Conservation (phyloP, 2,113 vertebrate genomes). For the Epinephelus cyanopodus region DNA sequence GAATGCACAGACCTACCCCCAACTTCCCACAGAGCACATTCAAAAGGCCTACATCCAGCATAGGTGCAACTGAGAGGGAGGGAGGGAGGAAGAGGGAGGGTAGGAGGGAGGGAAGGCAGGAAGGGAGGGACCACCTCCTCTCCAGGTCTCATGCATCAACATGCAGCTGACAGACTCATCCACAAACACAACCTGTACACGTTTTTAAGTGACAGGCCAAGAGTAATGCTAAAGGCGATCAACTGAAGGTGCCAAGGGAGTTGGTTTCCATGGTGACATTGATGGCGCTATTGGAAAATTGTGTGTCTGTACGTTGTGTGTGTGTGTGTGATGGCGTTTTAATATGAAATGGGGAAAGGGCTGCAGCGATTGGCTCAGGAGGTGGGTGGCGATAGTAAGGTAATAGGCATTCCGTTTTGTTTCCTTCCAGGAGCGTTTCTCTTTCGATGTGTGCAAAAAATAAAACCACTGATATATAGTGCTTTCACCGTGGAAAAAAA, state of each 20-base stretch:
- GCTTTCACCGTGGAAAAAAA: too few relatives aligned
- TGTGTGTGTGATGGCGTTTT: constrained; percentile 28
- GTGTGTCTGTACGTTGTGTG: background rate
- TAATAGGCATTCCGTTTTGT: background rate
- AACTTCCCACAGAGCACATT: too few relatives aligned
- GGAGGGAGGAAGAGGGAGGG: too few relatives aligned
- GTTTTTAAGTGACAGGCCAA: constrained; percentile 55
- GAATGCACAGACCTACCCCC: too few relatives aligned
- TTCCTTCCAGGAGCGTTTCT: background rate
- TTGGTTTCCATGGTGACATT: constrained; percentile 81
- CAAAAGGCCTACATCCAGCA: too few relatives aligned
- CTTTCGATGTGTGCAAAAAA: background rate
- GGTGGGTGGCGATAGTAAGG: constrained; percentile 56
- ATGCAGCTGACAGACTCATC: constrained; percentile 5
- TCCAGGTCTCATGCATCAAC: constrained; percentile 30
- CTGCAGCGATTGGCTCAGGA: constrained; percentile 63
- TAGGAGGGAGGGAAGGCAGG: too few relatives aligned
- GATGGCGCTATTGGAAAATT: constrained; percentile 55
- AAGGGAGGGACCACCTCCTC: background rate
- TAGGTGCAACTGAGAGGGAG: too few relatives aligned
- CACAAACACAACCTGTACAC: constrained; percentile 27
- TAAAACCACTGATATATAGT: background rate
- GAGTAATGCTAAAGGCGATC: constrained; percentile 61
- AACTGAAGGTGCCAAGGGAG: constrained; percentile 60
- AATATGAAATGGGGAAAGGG: constrained; percentile 50